A percentile compares a stretch with the other conserved stretches of the same genome.
Conservation (phyloP, 2,113 vertebrate genomes). For the Oenanthe oenanthe region DNA sequence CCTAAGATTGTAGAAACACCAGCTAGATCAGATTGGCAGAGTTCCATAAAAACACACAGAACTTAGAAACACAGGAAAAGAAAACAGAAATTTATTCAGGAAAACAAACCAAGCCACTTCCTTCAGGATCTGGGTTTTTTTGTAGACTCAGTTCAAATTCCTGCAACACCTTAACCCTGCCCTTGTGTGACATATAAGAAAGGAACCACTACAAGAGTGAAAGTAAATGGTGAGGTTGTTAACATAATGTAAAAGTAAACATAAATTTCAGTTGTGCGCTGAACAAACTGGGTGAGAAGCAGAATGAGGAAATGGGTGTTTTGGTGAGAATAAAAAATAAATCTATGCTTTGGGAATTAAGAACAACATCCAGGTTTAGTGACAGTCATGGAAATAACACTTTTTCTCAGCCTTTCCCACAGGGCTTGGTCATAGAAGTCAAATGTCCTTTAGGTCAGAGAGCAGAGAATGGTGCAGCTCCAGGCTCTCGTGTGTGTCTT, state of each 20-base stretch:
- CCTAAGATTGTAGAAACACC: neutral
- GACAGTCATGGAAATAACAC: neutral
- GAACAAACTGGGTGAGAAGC: neutral
- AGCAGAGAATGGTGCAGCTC: neutral
- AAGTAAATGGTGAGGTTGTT: neutral
- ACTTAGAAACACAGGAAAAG: neutral
- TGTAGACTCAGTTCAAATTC: neutral
- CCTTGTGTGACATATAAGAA: neutral
- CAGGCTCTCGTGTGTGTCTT: fast-evolving
- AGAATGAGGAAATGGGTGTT: neutral
- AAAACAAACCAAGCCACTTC: neutral
- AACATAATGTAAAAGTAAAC: neutral
- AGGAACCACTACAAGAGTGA: neutral
- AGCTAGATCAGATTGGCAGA: neutral
- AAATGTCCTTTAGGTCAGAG: neutral
- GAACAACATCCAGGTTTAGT: neutral
- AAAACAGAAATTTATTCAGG: neutral
- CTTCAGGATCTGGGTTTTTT: neutral
- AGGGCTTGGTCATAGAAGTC: neutral
- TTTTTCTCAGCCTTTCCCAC: neutral
- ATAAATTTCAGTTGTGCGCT: neutral
- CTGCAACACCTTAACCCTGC: neutral
- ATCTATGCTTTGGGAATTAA: neutral
- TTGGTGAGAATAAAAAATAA: neutral
- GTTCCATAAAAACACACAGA: neutral